phyloP scores from a whole-genome alignment of 1,140 invertebrate genomes.

The Eupristina koningsbergeri region DNA sequence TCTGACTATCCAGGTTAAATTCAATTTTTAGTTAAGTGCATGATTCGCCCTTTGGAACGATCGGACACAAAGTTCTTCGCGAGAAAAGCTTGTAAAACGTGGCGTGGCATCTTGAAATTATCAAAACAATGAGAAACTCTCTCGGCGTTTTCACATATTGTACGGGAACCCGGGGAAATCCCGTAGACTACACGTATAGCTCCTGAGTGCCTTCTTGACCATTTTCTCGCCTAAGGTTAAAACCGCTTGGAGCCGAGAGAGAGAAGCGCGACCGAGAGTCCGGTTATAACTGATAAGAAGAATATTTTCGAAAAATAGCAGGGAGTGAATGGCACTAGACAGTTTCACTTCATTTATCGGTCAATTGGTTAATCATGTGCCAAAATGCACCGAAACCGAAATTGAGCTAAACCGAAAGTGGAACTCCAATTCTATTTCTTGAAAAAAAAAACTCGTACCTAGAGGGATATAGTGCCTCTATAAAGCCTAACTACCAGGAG shows the following conservation, averaged over 20 bases:
- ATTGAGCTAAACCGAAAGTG: no score
- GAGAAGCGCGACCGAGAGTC: neutral
- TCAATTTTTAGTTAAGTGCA: neutral
- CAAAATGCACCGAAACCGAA: no score
- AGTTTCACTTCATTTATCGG: slow-evolving; percentile 50
- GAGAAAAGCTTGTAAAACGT: slow-evolving; percentile 21
- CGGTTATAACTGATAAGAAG: slow-evolving; percentile 10
- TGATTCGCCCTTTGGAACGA: slow-evolving; percentile 21
- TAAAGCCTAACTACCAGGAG: no score
- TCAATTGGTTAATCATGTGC: slow-evolving; percentile 46
- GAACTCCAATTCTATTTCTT: no score
- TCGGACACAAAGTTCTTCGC: neutral
- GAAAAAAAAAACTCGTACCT: no score
- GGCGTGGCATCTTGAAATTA: slow-evolving; percentile 2
- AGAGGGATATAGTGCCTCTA: no score
- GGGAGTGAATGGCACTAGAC: slow-evolving; percentile 36
- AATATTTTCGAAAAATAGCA: slow-evolving; percentile 43
- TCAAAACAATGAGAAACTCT: slow-evolving; percentile 41
- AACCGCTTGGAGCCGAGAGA: neutral
- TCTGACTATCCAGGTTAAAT: neutral
- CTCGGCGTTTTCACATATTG: slow-evolving; percentile 13
- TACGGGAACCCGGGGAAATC: no score
- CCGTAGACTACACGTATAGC: neutral
- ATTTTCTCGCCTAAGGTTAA: slow-evolving; percentile 51
- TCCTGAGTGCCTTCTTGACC: neutral